Base-by-base conservation (phyloP, 2,113 vertebrate species). In the Ophiodon elongatus region DNA sequence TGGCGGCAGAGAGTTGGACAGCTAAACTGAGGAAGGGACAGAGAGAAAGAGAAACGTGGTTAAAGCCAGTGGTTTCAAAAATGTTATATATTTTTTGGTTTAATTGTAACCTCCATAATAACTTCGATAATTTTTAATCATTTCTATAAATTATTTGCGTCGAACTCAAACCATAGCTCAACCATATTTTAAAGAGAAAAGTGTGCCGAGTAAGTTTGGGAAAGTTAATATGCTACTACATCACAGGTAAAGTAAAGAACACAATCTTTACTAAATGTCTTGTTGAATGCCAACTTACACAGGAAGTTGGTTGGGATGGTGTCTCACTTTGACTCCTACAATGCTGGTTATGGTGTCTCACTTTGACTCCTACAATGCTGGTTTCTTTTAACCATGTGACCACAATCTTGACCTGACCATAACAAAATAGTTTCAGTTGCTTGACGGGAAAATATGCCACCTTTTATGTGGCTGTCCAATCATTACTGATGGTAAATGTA, bases 1-100 rank as follows among this genome's bases (percentile, higher is more conserved):
- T n/a, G 7, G 68, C 35, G 91, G 70, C 79, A 82, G 57, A 65
- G 59, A 62, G 31, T 57, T 43, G 13, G 31, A 70, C 8, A 50
- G 45, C 43, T 54, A 59, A 35, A 45, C 35, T 21, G 76, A 37
- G 21, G 21, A 39, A 21, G 29, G 19, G 15, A n/a, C 19, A 10
- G 10, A 64, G 8, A 56, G 39, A 25, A 1, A 21, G 8, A 41
- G 2, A 45, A 29, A 47, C 63, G 23, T 7, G 17, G 43, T 23
- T 63, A 56, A 14, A 64, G 11, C 31, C 25, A 62, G 37, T 33
- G 1, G 19, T 45, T 68, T 13, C 31, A 43, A 60, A 33, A 7
- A 4, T 8, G 6, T 47, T n/a, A 54, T n/a, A 54, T n/a, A 54
- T 1, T 54, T 6, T 33, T 4, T 37, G 60, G 8, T 65, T 39